Evolutionary conservation across 2,888 invertebrate genomes (phyloP), one percentile per base, ranked within the genome.

Genomic region (Euplexia lucipara): DNA sequence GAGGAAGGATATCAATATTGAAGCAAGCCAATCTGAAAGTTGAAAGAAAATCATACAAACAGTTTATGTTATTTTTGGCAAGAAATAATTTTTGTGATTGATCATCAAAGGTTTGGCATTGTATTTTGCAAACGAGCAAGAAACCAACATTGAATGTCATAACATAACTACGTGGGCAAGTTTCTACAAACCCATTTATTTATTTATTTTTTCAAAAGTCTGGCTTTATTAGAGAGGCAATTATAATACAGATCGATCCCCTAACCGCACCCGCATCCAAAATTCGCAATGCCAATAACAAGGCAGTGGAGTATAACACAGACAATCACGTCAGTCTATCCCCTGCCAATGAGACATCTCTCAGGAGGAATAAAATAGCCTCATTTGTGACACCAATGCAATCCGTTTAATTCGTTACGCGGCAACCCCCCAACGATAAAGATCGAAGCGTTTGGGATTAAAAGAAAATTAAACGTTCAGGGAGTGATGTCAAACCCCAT

Each of bases 331-430:
- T 83, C 75, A 71, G 74, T 82, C 78, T 85, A 88, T 87, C 90
- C 85, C 80, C 84, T 85, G 83, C 85, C 85, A 82, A 86, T 83
- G 78, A 85, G 81, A 83, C 80, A 83, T 83, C 84, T 91, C 92
- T 90, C 91, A 78, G 81, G 92, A 93, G 92, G 88, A 91, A 92
- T 92, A 89, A 92, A 95, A 92, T 94, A 88, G 92, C 86, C 93
- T 94, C 92, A 94, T 94, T 95, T 94, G 91, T 90, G 93, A 94
- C 91, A 92, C 92, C 91, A 89, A 93, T 90, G 92, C 94, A 94
- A 95, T 95, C 91, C 91, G 91, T 91, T 93, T 93, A 94, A 94
- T 94, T 94, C 92, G 94, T 90, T 89, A 92, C 93, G 91, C 88
- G 76, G 90, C 90, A 91, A 90, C 93, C 93, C 94, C 90, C 91